Evolutionary conservation across 2,113 vertebrate species (phyloP), one percentile per base, ranked within the genome.

Genomic region (Phocoena phocoena): DNA sequence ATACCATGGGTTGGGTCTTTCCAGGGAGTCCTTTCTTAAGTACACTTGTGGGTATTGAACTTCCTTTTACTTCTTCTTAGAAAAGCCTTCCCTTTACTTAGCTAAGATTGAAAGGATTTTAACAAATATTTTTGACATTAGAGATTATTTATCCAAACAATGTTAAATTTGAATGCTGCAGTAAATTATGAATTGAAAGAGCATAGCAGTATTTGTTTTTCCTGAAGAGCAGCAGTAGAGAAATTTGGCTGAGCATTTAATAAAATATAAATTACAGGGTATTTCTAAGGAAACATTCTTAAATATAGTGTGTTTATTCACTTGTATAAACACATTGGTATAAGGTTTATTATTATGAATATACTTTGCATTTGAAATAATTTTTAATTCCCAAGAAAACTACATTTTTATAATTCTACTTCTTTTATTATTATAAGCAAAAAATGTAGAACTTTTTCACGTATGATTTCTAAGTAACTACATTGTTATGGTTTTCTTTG

Each of bases 61-160:
- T 50, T 71, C 60, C 28, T 38, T 90, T 92, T 50, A 21, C 9
- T 55, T 83, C 79, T 92, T 58, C 25, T 96, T 68, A 93, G 79
- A 71, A 60, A 25, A 81, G 12, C 21, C 90, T 92, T 97, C 85
- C 9, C 15, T 80, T 74, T 91, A 5, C 89, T 80, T 93, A 79
- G 23, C 58, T 93, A 93, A 95, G 82, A 44, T 3, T 55, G 20
- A 70, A 90, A 44, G 20, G 55, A 85, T 80, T 93, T 95, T 84
- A 44, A 83, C 28, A 89, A 88, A n/a, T 73, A n/a, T 89, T 41
- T 50, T 44, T 89, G 23, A 60, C 7, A 74, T 68, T 84, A 67
- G 26, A 20, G 11, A 63, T 85, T 50, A 86, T 90, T 96, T 84
- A 79, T 70, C 79, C 60, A 71, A 73, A 10, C 3, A 90, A 82